Evolutionary conservation across 2,113 vertebrate species (phyloP).

Genomic region (Lasiurus cinereus): DNA sequence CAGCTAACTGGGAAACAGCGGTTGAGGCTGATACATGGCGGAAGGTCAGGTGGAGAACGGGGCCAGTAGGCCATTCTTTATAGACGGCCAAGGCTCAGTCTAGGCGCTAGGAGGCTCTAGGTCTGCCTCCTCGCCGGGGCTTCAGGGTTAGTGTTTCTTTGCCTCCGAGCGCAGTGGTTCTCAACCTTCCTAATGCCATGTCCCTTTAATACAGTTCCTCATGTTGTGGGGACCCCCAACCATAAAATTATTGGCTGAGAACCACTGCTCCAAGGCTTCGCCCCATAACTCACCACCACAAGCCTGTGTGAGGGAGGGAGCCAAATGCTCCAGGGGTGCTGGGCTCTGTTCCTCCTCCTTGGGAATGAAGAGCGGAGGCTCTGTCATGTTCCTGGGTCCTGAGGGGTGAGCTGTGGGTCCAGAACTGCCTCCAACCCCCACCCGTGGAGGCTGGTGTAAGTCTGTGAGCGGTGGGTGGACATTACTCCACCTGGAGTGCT

Average conservation of each 20-base stretch:
- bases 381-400: background rate
- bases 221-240: no score
- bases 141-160: background rate
- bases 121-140: background rate
- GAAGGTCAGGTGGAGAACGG: background rate
- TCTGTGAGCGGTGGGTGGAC: background rate
- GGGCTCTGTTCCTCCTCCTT: background rate
- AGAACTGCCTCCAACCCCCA: background rate
- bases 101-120: no score
- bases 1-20: background rate
- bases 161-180: background rate
- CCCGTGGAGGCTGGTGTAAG: background rate
- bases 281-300: background rate
- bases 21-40: background rate
- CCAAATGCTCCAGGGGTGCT: background rate
- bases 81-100: background rate
- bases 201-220: no score
- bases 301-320: no score
- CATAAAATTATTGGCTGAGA: no score
- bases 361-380: background rate
- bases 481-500: fast-evolving
- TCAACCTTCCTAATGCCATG: no score
- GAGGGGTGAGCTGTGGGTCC: background rate
- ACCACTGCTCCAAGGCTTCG: background rate
- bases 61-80: background rate